phyloP scores from a whole-genome alignment of 2,888 invertebrate genomes.

The Boloria euphrosyne region DNA sequence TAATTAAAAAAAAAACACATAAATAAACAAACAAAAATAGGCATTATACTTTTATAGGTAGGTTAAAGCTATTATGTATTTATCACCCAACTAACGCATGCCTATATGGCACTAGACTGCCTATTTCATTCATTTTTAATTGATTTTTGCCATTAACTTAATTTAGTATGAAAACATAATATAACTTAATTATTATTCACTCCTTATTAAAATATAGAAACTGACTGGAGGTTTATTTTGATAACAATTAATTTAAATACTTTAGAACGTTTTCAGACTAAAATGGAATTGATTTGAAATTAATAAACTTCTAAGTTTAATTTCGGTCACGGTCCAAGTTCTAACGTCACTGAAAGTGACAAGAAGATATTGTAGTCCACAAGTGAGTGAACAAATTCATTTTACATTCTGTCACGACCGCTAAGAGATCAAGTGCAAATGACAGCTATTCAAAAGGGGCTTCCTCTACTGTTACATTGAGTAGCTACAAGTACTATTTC shows the following conservation, averaged over 20 bases:
- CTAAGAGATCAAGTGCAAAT: no score
- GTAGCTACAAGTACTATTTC: no score
- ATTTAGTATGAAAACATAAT: conserved; percentile 47
- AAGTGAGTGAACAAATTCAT: no score
- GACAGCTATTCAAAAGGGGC: no score
- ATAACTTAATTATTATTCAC: conserved; percentile 21
- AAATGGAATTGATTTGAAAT: neutral
- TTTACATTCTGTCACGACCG: no score
- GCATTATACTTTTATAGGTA: neutral
- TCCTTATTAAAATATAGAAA: conserved; percentile 13
- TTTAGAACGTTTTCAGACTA: neutral
- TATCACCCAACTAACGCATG: conserved; percentile 51
- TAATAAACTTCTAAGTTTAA: no score
- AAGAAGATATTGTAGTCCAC: no score
- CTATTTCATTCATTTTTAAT: conserved; percentile 57
- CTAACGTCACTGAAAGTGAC: no score
- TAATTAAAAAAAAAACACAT: no score
- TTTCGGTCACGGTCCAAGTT: no score
- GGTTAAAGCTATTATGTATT: conserved; percentile 1
- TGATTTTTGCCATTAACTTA: conserved; percentile 62
- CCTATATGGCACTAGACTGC: conserved; percentile 58
- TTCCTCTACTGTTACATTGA: no score
- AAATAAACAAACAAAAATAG: no score
- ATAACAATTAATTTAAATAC: neutral
- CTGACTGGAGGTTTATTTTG: conserved; percentile 12